Evolutionary conservation across 1,140 invertebrate species (phyloP), one percentile per base, ranked within the genome.

Genomic region (Ceratosolen solmsi): DNA sequence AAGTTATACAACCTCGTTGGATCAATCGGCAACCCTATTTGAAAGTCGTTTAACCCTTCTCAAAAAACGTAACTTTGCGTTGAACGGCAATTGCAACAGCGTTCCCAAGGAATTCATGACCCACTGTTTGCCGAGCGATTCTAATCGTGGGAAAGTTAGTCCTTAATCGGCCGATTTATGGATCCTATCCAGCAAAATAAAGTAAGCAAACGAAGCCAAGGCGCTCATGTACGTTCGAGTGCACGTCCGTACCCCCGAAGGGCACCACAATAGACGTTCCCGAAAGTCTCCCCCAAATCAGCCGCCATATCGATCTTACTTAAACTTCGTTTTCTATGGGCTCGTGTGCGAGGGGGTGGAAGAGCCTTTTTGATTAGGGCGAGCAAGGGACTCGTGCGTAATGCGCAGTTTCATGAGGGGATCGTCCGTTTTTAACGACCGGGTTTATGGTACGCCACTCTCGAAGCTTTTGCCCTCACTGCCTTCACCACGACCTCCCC

Each of bases 291-390:
- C 70, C 41, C 41, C 25, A 15, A 51, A 49, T 13, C 1, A 13
- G 13, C n/a, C 41, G 11, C 72, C 51, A 56, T 56, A 74, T 74
- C 20, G 72, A 74, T 74, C 51, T 74, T 27, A 49, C 36, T 74
- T 56, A 56, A 56, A 56, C 5, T 22, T 7, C 8, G 25, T 33
- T 33, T 1, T 56, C 20, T 15, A 0, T 54, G 9, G 51, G 5
- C 51, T 22, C 11, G 9, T 46, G 41, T 5, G 41, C 41, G 41
- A 5, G 41, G 41, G 13, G 41, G 13, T 46, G 13, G 41, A 46
- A 11, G 51, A 7, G 41, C 13, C 51, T 54, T 54, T 20, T 4
- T 22, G 22, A 1, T 30, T 27, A 49, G 70, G 41, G 41, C 22
- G 15, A 17, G 20, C n/a, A 30, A n/a, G 22, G 41, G 41, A 5